A percentile compares a stretch with the other conserved stretches of the same genome.
Evolutionary conservation across 2,113 vertebrate species (phyloP).

Genomic region (Mystacornis crossleyi): DNA sequence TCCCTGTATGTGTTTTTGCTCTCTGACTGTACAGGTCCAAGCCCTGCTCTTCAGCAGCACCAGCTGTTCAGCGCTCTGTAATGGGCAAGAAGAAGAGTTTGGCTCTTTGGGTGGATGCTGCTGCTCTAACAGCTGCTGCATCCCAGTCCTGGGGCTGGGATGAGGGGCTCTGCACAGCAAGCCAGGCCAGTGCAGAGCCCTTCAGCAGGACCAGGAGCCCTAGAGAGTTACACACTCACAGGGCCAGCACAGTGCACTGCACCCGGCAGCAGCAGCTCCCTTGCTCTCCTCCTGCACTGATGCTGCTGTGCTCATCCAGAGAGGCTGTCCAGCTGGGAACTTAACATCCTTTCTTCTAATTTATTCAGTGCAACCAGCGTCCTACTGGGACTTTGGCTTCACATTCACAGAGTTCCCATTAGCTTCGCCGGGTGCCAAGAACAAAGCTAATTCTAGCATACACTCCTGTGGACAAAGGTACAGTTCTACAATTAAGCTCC

Average conservation of each 20-base stretch:
- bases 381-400: not conserved
- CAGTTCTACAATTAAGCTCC: not conserved
- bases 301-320: not conserved
- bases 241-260: not conserved
- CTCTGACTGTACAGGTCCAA: not conserved
- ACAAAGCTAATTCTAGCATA: not conserved
- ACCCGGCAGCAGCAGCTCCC: not conserved
- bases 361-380: not conserved
- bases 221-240: not conserved
- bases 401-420: not conserved
- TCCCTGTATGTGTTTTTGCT: not conserved
- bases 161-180: not conserved
- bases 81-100: not conserved
- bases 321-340: not conserved
- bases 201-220: not conserved
- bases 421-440: not conserved
- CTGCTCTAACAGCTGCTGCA: not conserved
- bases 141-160: not conserved
- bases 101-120: not conserved
- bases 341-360: not conserved
- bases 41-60: not conserved
- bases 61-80: not conserved
- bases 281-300: not conserved
- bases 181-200: not conserved
- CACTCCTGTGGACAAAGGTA: not conserved